Evolutionary conservation across 2,797 vertebrate species (phyloP), one percentile per base, ranked within the genome.

Genomic region (Phrynocephalus forsythii): DNA sequence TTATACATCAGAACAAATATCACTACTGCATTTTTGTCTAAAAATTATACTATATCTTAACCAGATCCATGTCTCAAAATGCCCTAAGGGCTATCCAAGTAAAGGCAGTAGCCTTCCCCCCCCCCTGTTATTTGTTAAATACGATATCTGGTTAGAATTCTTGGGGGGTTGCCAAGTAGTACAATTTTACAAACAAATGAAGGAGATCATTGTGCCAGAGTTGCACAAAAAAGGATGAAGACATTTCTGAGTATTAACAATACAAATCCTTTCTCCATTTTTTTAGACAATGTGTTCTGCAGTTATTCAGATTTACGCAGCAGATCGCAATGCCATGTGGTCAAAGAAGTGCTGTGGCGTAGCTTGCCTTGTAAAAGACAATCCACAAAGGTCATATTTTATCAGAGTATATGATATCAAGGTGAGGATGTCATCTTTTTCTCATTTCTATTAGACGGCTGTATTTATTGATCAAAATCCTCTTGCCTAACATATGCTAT

Each of bases 331-430:
- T 94, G 97, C 95, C 84, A 91, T 97, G 94, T 99, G 99, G 99
- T 95, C 97, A 76, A 99, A 99, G 96, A 98, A 97, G 63, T 99
- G 98, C 96, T 99, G 99, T 82, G 99, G 99, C 6, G 98, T 99
- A 90, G 98, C 98, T 92, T 99, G 98, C 94, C 96, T 99, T 94
- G 98, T 99, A 94, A 99, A 99, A 96, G 99, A 99, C 97, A 99
- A 99, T 97, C 98, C 98, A 0, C 98, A 98, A 96, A 98, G 99
- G 94, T 99, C 99, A 2, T 99, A 99, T 97, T 99, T 98, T 97
- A 98, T 99, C 96, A 97, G 98, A 93, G 98, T 99, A 95, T 98
- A 98, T 92, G 98, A 99, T 96, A 99, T 99, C 94, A 99, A 98
- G 98, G 99, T 99, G 93, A 98, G 97, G 18, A 78, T 81, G 20